Base-by-base conservation (phyloP, 2,888 invertebrate genomes). In the Druceiella hillmani region DNA sequence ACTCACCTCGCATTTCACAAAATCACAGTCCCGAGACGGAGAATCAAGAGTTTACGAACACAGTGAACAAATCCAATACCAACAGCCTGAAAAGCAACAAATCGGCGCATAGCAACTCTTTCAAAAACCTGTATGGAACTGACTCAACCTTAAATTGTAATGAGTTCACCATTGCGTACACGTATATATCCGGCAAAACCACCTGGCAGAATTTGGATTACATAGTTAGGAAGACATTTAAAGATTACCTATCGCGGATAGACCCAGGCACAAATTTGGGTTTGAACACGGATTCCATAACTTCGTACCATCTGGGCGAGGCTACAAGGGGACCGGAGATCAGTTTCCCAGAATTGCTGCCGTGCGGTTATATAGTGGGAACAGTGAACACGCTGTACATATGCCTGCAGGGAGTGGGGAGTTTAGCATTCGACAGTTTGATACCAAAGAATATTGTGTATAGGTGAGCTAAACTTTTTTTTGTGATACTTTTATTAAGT, bases 401-500 rank as follows among this genome's bases (percentile, higher is more conserved):
- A 47, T 97, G 98, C 58, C 78, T 94, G 16, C 85, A 86, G 59
- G 86, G 86, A 27, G 86, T 87, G 13, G 86, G 86, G 7, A 86
- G 85, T 54, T 72, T 99, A 52, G 90, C 93, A 5, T 94, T 97
- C 59, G 94, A 97, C 64, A 94, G 94, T 39, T 76, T 97, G 46
- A 93, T 95, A 62, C 95, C 97, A 48, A 89, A 94, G 70, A 89
- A 93, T 55, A 92, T 95, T 54, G 87, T 98, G 36, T 93, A 95
- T 68, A 83, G 97, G 62, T 73, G 71, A 55, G 77, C 5, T 27
- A 4, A 12, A 13, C 14, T 32, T 32, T 10, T 15, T 32, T 16
- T 13, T 71, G 9, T 69, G 67, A 28, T 22, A 30, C 7, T 13
- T 10, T 37, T 20, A 10, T n/a, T n/a, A n/a, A n/a, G n/a, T n/a